A percentile compares a stretch with the other conserved stretches of the same genome.
These are phyloP conservation scores for Aleiodes leptofemur DNA, from an alignment of 2,888 invertebrate genomes.

Conservation along the genomic window DNA sequence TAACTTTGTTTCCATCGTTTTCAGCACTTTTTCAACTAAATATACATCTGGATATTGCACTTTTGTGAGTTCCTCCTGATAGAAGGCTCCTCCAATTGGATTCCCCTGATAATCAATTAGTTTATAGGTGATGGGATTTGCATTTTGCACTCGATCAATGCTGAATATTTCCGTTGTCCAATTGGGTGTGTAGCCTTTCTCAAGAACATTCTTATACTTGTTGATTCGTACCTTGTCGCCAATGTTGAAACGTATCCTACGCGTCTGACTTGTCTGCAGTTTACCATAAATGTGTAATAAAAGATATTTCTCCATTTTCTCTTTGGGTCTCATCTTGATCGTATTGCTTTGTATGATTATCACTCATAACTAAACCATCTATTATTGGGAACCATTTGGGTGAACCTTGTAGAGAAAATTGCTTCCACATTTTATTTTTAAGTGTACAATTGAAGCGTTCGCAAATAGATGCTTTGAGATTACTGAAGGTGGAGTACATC, in stretches of 20 bases:
- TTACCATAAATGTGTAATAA: neutral
- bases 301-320: constrained; percentile 52
- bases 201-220: constrained; percentile 62
- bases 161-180: constrained; percentile 67
- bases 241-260: constrained; percentile 54
- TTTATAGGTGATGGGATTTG: constrained; percentile 63
- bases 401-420: constrained; percentile 54
- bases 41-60: constrained; percentile 40
- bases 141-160: constrained; percentile 60
- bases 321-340: constrained; percentile 61
- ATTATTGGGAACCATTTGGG: constrained; percentile 52
- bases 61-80: constrained; percentile 47
- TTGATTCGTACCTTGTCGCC: constrained; percentile 64
- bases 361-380: constrained; percentile 46
- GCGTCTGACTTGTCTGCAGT: neutral
- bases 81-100: constrained; percentile 58
- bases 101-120: constrained; percentile 60
- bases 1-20: constrained; percentile 42
- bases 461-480: constrained; percentile 62
- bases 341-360: constrained; percentile 63
- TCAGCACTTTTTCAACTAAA: constrained; percentile 44
- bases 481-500: constrained; percentile 52
- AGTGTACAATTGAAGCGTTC: constrained; percentile 64
- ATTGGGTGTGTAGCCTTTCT: constrained; percentile 50
- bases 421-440: constrained; percentile 60